Conservation (phyloP, 2,888 invertebrate genomes). For the Mythimna pallens region DNA sequence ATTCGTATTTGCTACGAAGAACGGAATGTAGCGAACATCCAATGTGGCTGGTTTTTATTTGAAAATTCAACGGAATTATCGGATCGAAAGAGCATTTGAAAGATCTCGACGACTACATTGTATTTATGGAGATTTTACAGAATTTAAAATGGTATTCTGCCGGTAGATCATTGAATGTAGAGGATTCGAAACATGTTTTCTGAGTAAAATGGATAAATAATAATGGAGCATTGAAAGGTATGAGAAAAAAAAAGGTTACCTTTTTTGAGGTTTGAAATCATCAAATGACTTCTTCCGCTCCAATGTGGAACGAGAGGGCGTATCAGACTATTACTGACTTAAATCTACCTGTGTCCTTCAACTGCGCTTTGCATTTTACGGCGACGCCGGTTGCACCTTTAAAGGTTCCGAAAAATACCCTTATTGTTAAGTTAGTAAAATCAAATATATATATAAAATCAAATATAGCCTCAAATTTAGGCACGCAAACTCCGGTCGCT, state of each 20-base stretch:
- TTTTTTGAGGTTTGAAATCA: too few species aligned
- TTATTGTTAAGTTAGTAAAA: too few species aligned
- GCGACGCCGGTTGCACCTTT: too few species aligned
- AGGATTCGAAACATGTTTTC: not conserved
- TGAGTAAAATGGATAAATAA: constrained; percentile 16
- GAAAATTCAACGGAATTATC: constrained; percentile 44
- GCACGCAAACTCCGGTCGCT: not conserved
- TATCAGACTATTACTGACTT: too few species aligned
- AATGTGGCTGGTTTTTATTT: constrained; percentile 39
- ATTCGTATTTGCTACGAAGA: constrained; percentile 27
- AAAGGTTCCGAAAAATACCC: too few species aligned
- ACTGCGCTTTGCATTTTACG: too few species aligned
- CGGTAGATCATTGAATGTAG: constrained; percentile 1
- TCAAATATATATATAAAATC: not conserved
- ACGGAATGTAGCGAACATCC: constrained; percentile 39
- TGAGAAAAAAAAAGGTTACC: not conserved
- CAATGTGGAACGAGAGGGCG: too few species aligned
- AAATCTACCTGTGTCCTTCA: too few species aligned
- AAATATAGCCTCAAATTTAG: not conserved
- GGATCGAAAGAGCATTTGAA: constrained; percentile 52
- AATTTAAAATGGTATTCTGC: constrained; percentile 42
- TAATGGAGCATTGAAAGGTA: constrained; percentile 18
- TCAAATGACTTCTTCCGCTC: too few species aligned
- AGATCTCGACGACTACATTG: constrained; percentile 51
- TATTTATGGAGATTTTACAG: constrained; percentile 40